phyloP scores from a whole-genome alignment of 1,140 invertebrate genomes.

The Aphelenchoides fujianensis region DNA sequence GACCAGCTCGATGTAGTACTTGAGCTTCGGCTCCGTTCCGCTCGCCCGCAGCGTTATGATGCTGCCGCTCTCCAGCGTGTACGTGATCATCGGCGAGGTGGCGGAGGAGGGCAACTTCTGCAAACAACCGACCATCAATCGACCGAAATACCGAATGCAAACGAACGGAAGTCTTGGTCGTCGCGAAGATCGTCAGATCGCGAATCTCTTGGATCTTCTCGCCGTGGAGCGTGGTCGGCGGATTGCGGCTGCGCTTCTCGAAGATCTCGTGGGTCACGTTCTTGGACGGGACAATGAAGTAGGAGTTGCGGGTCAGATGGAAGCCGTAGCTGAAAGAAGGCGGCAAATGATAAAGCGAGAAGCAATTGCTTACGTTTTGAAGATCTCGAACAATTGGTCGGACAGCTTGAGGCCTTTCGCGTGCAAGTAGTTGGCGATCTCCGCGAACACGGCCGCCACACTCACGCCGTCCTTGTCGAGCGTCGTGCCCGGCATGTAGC shows the following conservation, averaged over 20 bases:
- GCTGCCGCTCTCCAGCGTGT: conserved; percentile 81
- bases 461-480: conserved; percentile 93
- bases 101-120: conserved; percentile 71
- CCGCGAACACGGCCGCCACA: conserved; percentile 74
- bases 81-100: conserved; percentile 91
- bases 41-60: conserved; percentile 85
- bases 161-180: conserved; percentile 63
- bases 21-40: conserved; percentile 97
- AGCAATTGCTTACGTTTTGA: conserved; percentile 70
- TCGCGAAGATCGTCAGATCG: conserved; percentile 72
- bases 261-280: conserved; percentile 51
- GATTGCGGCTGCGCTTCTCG: conserved; percentile 49
- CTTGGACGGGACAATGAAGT: conserved; percentile 55
- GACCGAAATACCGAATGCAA: too few relatives aligned
- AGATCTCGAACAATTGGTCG: conserved; percentile 78
- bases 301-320: conserved; percentile 55
- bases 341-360: conserved; percentile 28
- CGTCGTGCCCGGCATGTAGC: conserved; percentile 83
- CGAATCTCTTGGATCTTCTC: conserved; percentile 74
- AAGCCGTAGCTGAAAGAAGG: conserved; percentile 48
- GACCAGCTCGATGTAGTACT: conserved; percentile 87
- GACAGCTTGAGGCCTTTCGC: conserved; percentile 69
- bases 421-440: conserved; percentile 75
- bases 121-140: too few relatives aligned
- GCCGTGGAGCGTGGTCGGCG: conserved; percentile 72